Percentiles rank a stretch among this genome's conserved stretches.
phyloP scores from a whole-genome alignment of 1,140 invertebrate genomes.

The Drosophila trapezifrons region DNA sequence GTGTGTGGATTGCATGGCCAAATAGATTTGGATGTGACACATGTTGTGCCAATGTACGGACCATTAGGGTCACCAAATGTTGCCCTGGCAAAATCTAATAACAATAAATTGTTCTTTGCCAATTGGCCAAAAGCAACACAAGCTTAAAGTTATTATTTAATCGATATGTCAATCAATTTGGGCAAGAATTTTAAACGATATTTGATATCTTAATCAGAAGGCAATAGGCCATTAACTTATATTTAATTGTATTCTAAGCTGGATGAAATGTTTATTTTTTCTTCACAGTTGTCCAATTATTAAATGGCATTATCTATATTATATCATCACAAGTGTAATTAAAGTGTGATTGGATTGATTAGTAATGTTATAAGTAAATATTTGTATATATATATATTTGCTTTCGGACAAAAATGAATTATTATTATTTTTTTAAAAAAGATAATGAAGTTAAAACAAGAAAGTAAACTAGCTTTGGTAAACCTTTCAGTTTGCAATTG shows the following conservation, averaged over 20 bases:
- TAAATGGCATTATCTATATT: not conserved
- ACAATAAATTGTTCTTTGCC: conserved; percentile 62
- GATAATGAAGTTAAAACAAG: too few species aligned
- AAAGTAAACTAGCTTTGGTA: too few species aligned
- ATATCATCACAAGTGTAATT: not conserved
- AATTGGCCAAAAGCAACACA: conserved; percentile 54
- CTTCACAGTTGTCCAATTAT: too few species aligned
- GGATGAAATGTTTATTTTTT: not conserved
- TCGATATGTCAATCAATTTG: conserved; percentile 20
- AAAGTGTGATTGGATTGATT: not conserved
- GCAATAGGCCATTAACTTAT: not conserved
- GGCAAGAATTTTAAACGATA: not conserved
- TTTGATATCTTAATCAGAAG: not conserved
- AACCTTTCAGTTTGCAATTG: too few species aligned
- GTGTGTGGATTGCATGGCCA: conserved; percentile 14
- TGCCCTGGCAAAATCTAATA: conserved; percentile 52
- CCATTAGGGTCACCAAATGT: conserved; percentile 39
- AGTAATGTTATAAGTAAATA: not conserved
- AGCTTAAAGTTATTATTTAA: conserved; percentile 18
- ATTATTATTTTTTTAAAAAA: too few species aligned
- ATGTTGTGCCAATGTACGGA: conserved; percentile 36
- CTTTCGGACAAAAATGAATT: too few species aligned
- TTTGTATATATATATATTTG: too few species aligned
- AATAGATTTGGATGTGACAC: conserved; percentile 36
- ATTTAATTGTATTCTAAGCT: too few species aligned